Conservation (phyloP, 2,888 invertebrate genomes). For the Drosophila helvetica region DNA sequence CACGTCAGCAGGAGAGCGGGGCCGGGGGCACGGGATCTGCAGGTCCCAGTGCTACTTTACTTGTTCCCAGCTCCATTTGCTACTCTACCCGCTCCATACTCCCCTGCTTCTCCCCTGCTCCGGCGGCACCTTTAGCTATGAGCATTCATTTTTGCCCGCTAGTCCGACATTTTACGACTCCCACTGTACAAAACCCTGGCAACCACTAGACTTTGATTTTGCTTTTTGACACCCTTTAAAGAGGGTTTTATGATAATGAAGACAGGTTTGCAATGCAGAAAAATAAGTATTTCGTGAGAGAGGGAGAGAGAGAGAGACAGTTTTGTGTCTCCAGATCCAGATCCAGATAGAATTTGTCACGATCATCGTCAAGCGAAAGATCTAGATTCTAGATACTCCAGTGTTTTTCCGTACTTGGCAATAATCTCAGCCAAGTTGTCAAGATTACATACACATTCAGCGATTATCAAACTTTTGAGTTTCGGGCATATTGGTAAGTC, state of each 20-base stretch:
- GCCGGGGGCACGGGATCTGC: background rate
- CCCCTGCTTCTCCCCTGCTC: constrained; percentile 23
- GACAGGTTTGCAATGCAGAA: background rate
- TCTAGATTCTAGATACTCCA: no score
- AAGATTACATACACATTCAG: no score
- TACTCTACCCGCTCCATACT: constrained; percentile 8
- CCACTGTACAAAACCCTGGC: constrained; percentile 62
- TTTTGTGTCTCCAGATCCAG: no score
- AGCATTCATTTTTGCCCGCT: constrained; percentile 74
- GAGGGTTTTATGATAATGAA: background rate
- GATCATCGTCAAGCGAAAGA: no score
- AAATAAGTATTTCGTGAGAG: no score
- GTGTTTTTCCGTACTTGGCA: no score
- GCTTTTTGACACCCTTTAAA: constrained; percentile 9
- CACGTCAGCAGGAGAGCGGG: constrained; percentile 8
- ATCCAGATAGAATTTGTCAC: no score
- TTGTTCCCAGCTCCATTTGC: constrained; percentile 52
- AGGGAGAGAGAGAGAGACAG: no score
- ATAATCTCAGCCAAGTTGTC: no score
- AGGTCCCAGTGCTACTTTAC: constrained; percentile 63
- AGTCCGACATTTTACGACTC: constrained; percentile 69
- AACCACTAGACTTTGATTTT: constrained; percentile 44
- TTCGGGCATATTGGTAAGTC: no score
- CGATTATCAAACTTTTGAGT: no score
- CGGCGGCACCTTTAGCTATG: constrained; percentile 61